Base-by-base conservation (phyloP, 1,140 invertebrate genomes). In the Nephila pilipes region DNA sequence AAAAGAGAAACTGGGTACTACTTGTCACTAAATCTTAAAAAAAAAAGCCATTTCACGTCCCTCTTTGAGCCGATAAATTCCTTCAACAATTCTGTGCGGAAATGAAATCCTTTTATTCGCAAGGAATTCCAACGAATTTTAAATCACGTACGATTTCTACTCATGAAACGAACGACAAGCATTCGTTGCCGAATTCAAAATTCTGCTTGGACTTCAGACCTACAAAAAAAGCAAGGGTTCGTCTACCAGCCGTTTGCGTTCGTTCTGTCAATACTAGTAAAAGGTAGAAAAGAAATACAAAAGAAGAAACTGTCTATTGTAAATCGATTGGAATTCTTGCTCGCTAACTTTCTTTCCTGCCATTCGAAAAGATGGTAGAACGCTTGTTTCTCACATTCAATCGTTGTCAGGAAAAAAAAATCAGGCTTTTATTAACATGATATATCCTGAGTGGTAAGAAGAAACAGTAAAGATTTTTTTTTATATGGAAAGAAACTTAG, bases 131-230 rank as follows among this genome's bases (percentile, higher is more conserved):
- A 36, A 14, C 10, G 69, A 75, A 75, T 75, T 75, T 29, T 2
- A 36, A 75, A 75, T 75, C 69, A 75, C 69, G 29, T 75, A 75
- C 69, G 69, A 75, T 75, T 75, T 36, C 69, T 36, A 75, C 69
- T 75, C 69, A 75, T 29, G 25, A 65, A 65, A 65, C 63, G 63
- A 65, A 65, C 63, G 63, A 65, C 63, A 65, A 65, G 25, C 63
- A 14, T 29, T 65, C 63, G 10, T n/a, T 29, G 69, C 25, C 14
- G 69, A 32, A 75, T 75, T 75, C 69, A 75, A 75, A 75, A 75
- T 75, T 75, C 69, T 75, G 32, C 69, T 29, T 29, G 32, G 69
- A 32, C 69, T 75, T 25, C 36, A 29, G 69, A 32, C 69, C 29
- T 75, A 32, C 69, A 32, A 36, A 75, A 75, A 75, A 29, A 46